A percentile compares a stretch with the other conserved stretches of the same genome.
Evolutionary conservation across 2,888 invertebrate species (phyloP).

Genomic region (Drosophila mimetica): DNA sequence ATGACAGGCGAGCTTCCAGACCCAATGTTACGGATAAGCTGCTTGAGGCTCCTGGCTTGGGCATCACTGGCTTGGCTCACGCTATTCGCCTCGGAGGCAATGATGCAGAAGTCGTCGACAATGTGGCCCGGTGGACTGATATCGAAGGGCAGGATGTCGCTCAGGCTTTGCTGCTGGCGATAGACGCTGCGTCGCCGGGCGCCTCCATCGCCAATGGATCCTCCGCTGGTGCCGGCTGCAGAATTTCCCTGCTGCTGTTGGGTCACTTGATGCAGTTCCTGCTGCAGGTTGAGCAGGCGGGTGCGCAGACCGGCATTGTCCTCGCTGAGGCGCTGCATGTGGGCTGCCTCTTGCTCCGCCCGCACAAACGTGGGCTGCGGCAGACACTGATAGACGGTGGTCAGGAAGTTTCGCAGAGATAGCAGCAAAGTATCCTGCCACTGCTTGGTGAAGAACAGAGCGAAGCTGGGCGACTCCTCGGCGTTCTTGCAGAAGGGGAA

Average conservation of each 20-base stretch:
- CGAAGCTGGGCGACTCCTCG: slow-evolving; percentile 94
- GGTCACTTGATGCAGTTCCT: slow-evolving; percentile 73
- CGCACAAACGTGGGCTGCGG: slow-evolving; percentile 93
- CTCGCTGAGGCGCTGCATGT: slow-evolving; percentile 92
- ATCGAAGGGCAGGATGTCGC: slow-evolving; percentile 88
- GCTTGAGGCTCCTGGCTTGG: slow-evolving; percentile 91
- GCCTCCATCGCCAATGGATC: slow-evolving; percentile 49
- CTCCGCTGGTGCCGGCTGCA: slow-evolving; percentile 26
- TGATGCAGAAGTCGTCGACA: slow-evolving; percentile 96
- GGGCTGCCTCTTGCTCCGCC: slow-evolving; percentile 93
- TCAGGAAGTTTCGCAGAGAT: slow-evolving; percentile 96
- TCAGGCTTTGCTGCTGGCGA: slow-evolving; percentile 85
- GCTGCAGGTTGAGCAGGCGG: slow-evolving; percentile 79
- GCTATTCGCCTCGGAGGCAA: slow-evolving; percentile 89
- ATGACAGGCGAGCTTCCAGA: slow-evolving; percentile 91
- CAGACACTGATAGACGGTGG: slow-evolving; percentile 94
- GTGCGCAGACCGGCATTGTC: slow-evolving; percentile 90
- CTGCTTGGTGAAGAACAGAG: slow-evolving; percentile 94
- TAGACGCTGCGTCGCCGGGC: slow-evolving; percentile 77
- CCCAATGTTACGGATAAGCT: slow-evolving; percentile 92
- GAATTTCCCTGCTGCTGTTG: slow-evolving; percentile 57
- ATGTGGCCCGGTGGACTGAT: slow-evolving; percentile 91
- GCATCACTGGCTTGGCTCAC: slow-evolving; percentile 83
- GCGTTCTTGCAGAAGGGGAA: slow-evolving; percentile 96
- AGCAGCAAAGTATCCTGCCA: slow-evolving; percentile 97